Base-by-base conservation (phyloP, 2,888 invertebrate species). In the Oscheius onirici region DNA sequence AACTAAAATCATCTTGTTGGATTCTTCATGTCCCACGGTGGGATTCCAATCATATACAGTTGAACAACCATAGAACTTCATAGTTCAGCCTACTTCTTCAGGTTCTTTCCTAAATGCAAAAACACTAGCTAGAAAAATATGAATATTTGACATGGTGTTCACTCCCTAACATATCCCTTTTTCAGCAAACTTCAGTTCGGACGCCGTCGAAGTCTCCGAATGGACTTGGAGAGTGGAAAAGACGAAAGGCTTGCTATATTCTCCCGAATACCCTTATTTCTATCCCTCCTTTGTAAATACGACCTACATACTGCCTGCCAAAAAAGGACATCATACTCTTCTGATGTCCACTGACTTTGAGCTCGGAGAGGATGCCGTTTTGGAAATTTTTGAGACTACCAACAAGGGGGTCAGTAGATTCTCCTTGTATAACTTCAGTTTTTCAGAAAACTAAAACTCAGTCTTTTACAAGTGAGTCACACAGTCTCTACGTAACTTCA, bases 191-290 rank as follows among this genome's bases (percentile, higher is more conserved):
- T 77, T 69, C 44, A 70, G 70, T 1, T 72, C 69, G 13, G 77
- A 79, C 22, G 79, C 79, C 0, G 71, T 75, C 15, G 74, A 79
- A 67, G 58, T 77, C 60, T 74, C 79, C 6, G 79, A 79, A 43
- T 79, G 75, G 61, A 77, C 73, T 41, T 79, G 71, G 71, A 61
- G 79, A 22, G 74, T 79, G 2, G 79, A 79, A 61, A 76, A 75
- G 54, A 61, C 72, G 15, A 73, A 72, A 68, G 79, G 76, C 0
- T 67, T 70, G 3, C 70, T 79, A 34, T 79, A 75, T 49, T 75
- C 75, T 15, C 78, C 78, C 3, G 69, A 73, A 8, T 78, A 77
- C 49, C 80, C 80, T 1, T 80, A 80, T 55, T 76, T 72, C 52
- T 76, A 77, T 46, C 80, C 78, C 5, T 75, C 78, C 0, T 71